Conservation (phyloP, 1,140 invertebrate species). For the Chrysomallon squamiferum region DNA sequence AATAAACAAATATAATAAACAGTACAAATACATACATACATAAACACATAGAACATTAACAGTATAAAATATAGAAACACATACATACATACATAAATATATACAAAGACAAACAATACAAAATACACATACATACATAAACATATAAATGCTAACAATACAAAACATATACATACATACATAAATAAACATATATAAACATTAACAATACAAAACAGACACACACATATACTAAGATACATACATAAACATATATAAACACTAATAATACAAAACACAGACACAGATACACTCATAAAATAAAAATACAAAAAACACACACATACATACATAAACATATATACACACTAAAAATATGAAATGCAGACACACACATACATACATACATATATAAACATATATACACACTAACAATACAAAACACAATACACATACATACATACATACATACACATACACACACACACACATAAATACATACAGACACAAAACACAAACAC, state of each 20-base stretch:
- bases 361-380: conserved; percentile 9
- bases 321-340: conserved; percentile 16
- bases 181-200: too few species aligned
- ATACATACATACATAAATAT: conserved; percentile 7
- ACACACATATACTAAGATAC: too few species aligned
- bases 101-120: conserved; percentile 9
- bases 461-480: neutral
- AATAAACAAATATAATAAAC: conserved; percentile 8
- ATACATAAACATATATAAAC: too few species aligned
- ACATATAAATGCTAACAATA: too few species aligned
- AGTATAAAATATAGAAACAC: neutral
- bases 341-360: neutral
- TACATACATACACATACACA: neutral
- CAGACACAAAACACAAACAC: conserved; percentile 8
- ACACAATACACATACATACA: neutral
- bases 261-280: too few species aligned
- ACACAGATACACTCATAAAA: too few species aligned
- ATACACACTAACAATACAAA: conserved; percentile 10
- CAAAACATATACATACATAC: neutral
- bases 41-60: conserved; percentile 13
- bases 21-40: conserved; percentile 16
- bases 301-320: too few species aligned
- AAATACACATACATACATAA: conserved; percentile 1
- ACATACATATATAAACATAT: conserved; percentile 7
- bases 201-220: too few species aligned